Percentiles rank a stretch among this genome's conserved stretches.
Conservation (phyloP, 2,888 invertebrate species). For the Zaprionus obscuricornis region DNA sequence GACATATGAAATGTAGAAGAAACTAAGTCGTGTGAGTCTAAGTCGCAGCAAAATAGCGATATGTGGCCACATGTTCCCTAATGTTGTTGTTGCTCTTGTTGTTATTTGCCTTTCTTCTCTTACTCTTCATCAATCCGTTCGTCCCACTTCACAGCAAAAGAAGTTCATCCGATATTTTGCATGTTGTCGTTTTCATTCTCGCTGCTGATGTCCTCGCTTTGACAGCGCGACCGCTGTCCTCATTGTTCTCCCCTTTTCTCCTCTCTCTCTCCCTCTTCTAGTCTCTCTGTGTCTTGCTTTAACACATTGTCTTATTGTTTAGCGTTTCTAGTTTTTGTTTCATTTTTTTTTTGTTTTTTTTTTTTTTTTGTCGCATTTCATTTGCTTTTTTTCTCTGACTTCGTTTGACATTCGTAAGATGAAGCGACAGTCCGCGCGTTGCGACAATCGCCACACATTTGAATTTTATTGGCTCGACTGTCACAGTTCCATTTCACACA, state of each 20-base stretch:
- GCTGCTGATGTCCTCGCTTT: constrained; percentile 57
- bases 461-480: constrained; percentile 82
- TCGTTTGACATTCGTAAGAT: constrained; percentile 65
- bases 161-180: constrained; percentile 65
- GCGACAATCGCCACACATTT: constrained; percentile 80
- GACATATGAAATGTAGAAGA: constrained; percentile 18
- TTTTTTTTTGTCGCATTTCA: constrained; percentile 41
- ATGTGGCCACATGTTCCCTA: constrained; percentile 52
- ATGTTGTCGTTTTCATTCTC: constrained; percentile 66
- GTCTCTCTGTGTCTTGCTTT: too few relatives aligned
- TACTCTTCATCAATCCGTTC: not conserved
- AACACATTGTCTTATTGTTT: constrained; percentile 69
- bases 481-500: constrained; percentile 68
- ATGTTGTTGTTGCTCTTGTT: too few relatives aligned
- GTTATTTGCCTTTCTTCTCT: too few relatives aligned
- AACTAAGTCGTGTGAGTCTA: too few relatives aligned
- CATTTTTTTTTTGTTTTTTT: constrained; percentile 1
- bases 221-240: constrained; percentile 58
- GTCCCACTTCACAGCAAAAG: not conserved
- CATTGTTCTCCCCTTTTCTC: not conserved
- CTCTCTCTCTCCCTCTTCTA: not conserved
- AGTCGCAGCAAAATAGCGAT: constrained; percentile 34
- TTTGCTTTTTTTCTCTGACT: constrained; percentile 27
- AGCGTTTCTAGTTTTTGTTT: constrained; percentile 44
- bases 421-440: constrained; percentile 67